Base-by-base conservation (phyloP, 2,797 vertebrate species). In the Eulemur rubriventer region DNA sequence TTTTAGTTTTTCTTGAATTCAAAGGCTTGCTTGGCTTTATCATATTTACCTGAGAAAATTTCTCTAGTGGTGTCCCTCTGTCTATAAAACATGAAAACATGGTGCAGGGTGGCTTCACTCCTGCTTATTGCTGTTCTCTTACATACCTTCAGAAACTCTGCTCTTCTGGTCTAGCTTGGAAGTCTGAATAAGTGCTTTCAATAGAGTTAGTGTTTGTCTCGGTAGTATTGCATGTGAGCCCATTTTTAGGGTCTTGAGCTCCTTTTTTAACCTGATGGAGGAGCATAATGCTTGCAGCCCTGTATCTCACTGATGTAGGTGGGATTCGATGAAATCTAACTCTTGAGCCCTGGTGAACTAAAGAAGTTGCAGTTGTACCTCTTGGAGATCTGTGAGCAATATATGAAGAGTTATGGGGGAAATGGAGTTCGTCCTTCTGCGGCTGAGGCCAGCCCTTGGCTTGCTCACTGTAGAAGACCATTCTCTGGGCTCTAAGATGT, bases 1-100 rank as follows among this genome's bases (percentile, higher is more conserved):
- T 52, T 89, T 82, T 70, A 46, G 46, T 33, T 79, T 92, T 85
- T 33, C 83, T 93, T 46, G 18, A 87, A 95, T 89, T 93, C 14
- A 72, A 70, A 83, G 2, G 0, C 33, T 92, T 78, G 24, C 52
- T 89, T 89, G 24, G 7, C 33, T 18, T 80, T 41, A 17, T 81
- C 35, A 22, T 48, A 20, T 14, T 18, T 76, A 57, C 67, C 57
- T 96, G 69, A 94, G 61, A 61, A 73, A 91, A 82, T 13, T 17
- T 4, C 48, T 83, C 52, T 57, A 33, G 20, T 10, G 28, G 9
- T 24, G 30, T 93, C 22, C 28, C 65, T 81, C 13, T 79, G 17
- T 18, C 26, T 57, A 4, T 81, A 28, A 88, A 92, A 80, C 4
- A 41, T 26, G 59, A 33, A 88, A 92, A 75, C 4, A 41, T 22